Base-by-base conservation (phyloP, 2,797 vertebrate genomes). In the Crenuchus spilurus region DNA sequence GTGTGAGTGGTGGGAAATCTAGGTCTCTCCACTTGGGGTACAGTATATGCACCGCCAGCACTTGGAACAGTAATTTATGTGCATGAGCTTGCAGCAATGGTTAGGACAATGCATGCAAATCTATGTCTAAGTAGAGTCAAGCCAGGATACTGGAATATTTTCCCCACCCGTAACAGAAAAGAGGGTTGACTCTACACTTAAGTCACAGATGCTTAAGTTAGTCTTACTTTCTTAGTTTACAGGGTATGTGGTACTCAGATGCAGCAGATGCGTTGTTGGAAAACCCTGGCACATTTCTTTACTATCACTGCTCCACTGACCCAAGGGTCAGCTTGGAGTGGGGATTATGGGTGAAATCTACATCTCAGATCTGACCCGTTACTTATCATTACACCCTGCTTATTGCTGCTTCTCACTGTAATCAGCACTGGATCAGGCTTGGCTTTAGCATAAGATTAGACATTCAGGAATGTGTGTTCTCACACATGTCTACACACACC, bases 41-140 rank as follows among this genome's bases (percentile, higher is more conserved):
- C 44, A 26, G 54, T 54, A 39, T 49, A 28, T 75, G 76, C 80
- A 30, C 57, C 24, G 52, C 72, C 83, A 86, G 86, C 76, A 24
- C 48, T 83, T 82, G 70, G 11, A 70, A 72, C 73, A 77, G 39
- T 76, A 70, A 80, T 84, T 79, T 79, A 74, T 82, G 75, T 82
- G 67, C 80, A 33, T 68, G 74, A 60, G 51, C 11, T 72, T 30
- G 13, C 51, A 13, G 24, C 4, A 28, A 26, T 14, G 30, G 11
- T 4, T 28, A 14, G n/a, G 26, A 30, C 51, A 30, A 28, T n/a
- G 26, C 51, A 26, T 30, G 1, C 26, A 30, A 11, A 7, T 65
- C 2, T 57, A 22, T 18, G 58, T 28, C 18, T 31, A 35, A 24
- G 20, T 4, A 22, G 7, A 49, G 4, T 52, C 1, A 26, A 13